phyloP scores from a whole-genome alignment of 2,797 vertebrate species.

The Cyclopterus lumpus region DNA sequence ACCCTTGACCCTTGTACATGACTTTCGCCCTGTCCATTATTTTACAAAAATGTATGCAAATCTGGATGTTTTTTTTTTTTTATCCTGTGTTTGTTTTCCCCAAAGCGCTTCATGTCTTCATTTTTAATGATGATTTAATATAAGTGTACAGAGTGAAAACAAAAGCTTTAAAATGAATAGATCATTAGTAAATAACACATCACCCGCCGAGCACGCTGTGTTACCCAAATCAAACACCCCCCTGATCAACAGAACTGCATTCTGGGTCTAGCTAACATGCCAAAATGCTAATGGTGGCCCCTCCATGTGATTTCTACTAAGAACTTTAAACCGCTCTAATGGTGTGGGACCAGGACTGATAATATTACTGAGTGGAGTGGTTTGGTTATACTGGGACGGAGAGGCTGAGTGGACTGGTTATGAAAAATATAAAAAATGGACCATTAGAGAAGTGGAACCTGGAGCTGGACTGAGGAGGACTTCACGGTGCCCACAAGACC shows the following conservation, averaged over 20 bases:
- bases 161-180: not conserved
- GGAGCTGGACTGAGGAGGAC: not conserved
- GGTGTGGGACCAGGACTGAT: not conserved
- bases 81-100: not conserved
- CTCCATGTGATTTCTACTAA: not conserved
- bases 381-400: not conserved
- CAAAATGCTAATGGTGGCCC: not conserved
- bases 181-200: not conserved
- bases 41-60: not conserved
- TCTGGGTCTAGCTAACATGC: not conserved
- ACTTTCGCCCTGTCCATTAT: not conserved
- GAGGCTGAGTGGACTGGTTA: not conserved
- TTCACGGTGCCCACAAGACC: too few relatives aligned
- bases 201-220: not conserved
- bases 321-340: not conserved
- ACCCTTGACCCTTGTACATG: conserved; percentile 1
- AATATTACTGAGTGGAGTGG: not conserved
- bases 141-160: not conserved
- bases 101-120: not conserved
- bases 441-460: not conserved
- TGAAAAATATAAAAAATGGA: too few relatives aligned
- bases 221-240: not conserved
- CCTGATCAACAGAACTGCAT: not conserved
- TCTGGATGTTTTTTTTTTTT: not conserved
- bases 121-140: not conserved